Evolutionary conservation across 2,797 vertebrate genomes (phyloP).

Genomic region (Triplophysa bombifrons): DNA sequence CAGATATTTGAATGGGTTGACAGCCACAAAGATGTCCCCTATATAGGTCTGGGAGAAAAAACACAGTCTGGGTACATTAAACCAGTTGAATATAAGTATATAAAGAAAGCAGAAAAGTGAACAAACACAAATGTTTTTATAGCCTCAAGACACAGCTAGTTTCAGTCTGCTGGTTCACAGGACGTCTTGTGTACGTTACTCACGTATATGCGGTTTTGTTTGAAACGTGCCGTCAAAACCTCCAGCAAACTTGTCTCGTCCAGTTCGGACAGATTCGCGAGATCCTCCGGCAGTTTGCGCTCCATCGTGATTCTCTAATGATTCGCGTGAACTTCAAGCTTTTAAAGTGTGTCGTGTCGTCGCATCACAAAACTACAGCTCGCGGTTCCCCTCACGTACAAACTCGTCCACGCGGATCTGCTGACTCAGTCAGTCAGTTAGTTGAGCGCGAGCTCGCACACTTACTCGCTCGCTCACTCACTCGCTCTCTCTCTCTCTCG

Average conservation of each 20-base stretch:
- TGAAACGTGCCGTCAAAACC: slow-evolving; percentile 65
- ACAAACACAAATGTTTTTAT: neutral
- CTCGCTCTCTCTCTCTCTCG: neutral
- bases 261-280: slow-evolving; percentile 66
- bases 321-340: neutral
- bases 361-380: slow-evolving; percentile 4
- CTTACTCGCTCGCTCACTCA: neutral
- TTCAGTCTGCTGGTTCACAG: neutral
- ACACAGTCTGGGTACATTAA: neutral
- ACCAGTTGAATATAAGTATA: neutral
- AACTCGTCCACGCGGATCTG: neutral
- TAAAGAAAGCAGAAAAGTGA: neutral
- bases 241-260: slow-evolving; percentile 64
- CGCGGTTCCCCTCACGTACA: neutral
- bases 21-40: slow-evolving; percentile 74
- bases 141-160: neutral
- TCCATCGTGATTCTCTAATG: slow-evolving; percentile 35
- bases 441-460: neutral
- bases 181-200: slow-evolving; percentile 50
- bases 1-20: slow-evolving; percentile 77
- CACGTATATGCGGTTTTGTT: slow-evolving; percentile 68
- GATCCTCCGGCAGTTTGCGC: slow-evolving; percentile 52
- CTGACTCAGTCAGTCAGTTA: neutral
- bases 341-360: neutral
- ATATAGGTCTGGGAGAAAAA: slow-evolving; percentile 70